Conservation (phyloP, 2,113 vertebrate genomes). For the Suricata suricatta region DNA sequence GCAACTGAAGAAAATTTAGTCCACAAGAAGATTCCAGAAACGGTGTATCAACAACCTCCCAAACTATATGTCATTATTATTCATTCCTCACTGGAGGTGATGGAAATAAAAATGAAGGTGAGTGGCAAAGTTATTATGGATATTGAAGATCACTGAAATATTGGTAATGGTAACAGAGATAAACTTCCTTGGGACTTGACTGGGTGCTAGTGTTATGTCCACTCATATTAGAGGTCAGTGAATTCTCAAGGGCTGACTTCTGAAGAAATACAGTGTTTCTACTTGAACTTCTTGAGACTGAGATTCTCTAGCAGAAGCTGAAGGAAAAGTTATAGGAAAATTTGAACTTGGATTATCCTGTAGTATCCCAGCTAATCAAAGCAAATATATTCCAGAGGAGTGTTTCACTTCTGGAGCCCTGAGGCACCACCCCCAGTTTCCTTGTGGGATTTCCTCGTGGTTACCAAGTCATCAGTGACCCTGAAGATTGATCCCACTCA, state of each 20-base stretch:
- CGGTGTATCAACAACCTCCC: background rate
- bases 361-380: background rate
- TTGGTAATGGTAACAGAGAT: constrained; percentile 52
- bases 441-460: background rate
- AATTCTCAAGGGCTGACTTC: constrained; percentile 82
- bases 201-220: constrained; percentile 84
- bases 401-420: background rate
- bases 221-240: constrained; percentile 76
- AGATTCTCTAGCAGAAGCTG: constrained; percentile 85
- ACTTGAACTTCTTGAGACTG: constrained; percentile 73
- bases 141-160: constrained; percentile 58
- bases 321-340: constrained; percentile 81
- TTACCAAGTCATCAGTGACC: background rate
- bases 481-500: background rate
- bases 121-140: background rate
- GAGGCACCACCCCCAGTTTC: background rate
- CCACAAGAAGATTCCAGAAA: constrained; percentile 6
- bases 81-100: background rate
- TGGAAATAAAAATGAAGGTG: background rate
- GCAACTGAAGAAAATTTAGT: constrained; percentile 29
- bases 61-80: constrained; percentile 21
- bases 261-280: constrained; percentile 86
- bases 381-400: background rate
- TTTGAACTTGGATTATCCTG: background rate
- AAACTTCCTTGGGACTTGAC: constrained; percentile 54